These are phyloP conservation scores for Urocyon cinereoargenteus DNA, from an alignment of 2,797 vertebrate genomes.

Conservation along the genomic window DNA sequence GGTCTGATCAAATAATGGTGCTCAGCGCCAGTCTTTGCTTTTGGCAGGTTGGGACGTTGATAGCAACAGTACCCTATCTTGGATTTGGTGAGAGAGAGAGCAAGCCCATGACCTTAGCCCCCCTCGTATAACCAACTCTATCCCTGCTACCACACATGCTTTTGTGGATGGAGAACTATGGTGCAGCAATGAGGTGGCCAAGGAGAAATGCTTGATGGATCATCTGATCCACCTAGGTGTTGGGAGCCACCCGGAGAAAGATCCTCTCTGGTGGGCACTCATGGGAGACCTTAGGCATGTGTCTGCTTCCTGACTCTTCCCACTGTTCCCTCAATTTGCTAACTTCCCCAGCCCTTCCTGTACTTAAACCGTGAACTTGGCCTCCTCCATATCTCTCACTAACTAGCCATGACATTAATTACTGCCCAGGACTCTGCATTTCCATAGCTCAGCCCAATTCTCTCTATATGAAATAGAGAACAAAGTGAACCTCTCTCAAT, in stretches of 20 bases:
- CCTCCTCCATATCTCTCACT: background rate
- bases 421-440: background rate
- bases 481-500: background rate
- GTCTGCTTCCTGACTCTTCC: background rate
- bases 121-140: too few relatives aligned
- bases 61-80: background rate
- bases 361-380: background rate
- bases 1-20: background rate
- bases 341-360: background rate
- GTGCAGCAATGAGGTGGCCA: background rate
- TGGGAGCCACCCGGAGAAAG: background rate
- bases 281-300: background rate
- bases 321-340: rapidly evolving
- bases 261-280: background rate
- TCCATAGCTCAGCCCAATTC: background rate
- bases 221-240: rapidly evolving
- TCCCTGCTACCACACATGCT: background rate
- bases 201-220: background rate
- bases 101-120: background rate
- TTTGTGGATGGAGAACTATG: background rate
- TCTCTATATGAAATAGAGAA: background rate
- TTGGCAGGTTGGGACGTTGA: background rate
- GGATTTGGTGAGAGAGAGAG: background rate
- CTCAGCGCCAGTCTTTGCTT: background rate
- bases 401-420: background rate